Evolutionary conservation across 2,797 vertebrate species (phyloP).

Genomic region (Clarias platycephalus): DNA sequence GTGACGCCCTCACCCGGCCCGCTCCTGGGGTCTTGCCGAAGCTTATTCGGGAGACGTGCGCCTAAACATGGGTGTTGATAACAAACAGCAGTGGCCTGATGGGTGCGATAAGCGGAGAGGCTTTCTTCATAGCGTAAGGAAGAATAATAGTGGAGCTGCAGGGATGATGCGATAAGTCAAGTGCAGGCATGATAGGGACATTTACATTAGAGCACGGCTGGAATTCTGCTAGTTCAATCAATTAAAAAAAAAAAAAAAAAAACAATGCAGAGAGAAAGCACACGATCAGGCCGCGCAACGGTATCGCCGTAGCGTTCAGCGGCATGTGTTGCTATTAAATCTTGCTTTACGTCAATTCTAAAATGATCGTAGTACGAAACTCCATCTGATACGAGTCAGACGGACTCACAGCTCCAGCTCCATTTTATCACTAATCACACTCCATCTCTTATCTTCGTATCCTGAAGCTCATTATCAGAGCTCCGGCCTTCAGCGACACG

Average conservation of each 20-base stretch:
- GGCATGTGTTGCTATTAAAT: too few species aligned
- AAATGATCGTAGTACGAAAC: slow-evolving; percentile 29
- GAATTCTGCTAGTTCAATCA: slow-evolving; percentile 21
- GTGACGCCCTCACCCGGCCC: slow-evolving; percentile 39
- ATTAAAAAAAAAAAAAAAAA: background rate
- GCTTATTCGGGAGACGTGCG: slow-evolving; percentile 42
- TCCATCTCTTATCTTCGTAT: slow-evolving; percentile 53
- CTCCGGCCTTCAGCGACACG: slow-evolving; percentile 47
- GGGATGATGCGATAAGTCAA: slow-evolving; percentile 7
- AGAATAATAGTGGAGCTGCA: slow-evolving; percentile 31
- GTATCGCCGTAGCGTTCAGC: background rate
- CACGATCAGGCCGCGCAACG: too few species aligned
- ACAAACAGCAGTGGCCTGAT: slow-evolving; percentile 47
- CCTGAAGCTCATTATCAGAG: slow-evolving; percentile 49
- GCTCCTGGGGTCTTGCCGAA: slow-evolving; percentile 36
- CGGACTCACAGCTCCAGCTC: slow-evolving; percentile 14
- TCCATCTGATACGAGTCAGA: slow-evolving; percentile 43
- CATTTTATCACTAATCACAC: slow-evolving; percentile 48
- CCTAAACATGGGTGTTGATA: slow-evolving; percentile 46
- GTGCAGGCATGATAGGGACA: slow-evolving; percentile 12
- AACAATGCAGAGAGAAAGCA: background rate
- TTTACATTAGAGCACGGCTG: slow-evolving; percentile 13
- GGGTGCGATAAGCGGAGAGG: slow-evolving; percentile 38
- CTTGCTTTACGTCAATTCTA: too few species aligned
- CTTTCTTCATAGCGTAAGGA: slow-evolving; percentile 25